Evolutionary conservation across 1,140 invertebrate species (phyloP).

Genomic region (Drosophila azteca): DNA sequence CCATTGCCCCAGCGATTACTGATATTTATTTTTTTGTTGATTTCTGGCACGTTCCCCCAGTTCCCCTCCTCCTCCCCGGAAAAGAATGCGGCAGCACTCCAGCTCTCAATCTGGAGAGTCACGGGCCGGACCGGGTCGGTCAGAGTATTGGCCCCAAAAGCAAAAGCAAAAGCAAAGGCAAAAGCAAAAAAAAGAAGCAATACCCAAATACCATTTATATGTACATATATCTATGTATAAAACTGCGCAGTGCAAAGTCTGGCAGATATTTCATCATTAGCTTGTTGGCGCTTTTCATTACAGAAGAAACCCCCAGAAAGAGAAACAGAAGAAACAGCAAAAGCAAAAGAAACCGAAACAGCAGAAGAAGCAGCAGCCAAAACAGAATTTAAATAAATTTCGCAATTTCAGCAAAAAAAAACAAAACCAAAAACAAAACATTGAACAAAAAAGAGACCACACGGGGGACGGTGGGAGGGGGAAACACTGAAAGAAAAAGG

Average conservation of each 20-base stretch:
- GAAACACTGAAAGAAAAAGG: background rate
- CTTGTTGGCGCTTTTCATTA: conserved; percentile 74
- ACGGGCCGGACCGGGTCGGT: background rate
- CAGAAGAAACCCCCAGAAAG: conserved; percentile 40
- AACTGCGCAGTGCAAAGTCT: conserved; percentile 70
- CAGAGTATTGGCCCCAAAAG: conserved; percentile 64
- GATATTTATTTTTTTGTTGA: conserved; percentile 6
- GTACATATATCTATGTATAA: conserved; percentile 27
- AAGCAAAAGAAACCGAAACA: no score
- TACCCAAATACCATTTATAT: conserved; percentile 7
- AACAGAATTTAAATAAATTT: conserved; percentile 78
- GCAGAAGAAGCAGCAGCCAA: conserved; percentile 38
- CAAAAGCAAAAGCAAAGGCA: background rate
- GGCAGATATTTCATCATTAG: conserved; percentile 77
- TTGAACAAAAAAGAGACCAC: no score
- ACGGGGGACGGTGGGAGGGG: no score
- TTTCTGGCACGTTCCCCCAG: conserved; percentile 60
- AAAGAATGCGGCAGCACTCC: conserved; percentile 49
- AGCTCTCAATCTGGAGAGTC: conserved; percentile 27
- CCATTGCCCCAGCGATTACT: conserved; percentile 26
- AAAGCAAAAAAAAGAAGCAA: conserved; percentile 10
- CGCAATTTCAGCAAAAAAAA: conserved; percentile 63
- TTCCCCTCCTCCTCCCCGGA: background rate
- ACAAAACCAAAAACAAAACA: conserved; percentile 3
- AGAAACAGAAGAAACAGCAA: conserved; percentile 16